Evolutionary conservation across 2,888 invertebrate species (phyloP).

Genomic region (Drosophila helvetica): DNA sequence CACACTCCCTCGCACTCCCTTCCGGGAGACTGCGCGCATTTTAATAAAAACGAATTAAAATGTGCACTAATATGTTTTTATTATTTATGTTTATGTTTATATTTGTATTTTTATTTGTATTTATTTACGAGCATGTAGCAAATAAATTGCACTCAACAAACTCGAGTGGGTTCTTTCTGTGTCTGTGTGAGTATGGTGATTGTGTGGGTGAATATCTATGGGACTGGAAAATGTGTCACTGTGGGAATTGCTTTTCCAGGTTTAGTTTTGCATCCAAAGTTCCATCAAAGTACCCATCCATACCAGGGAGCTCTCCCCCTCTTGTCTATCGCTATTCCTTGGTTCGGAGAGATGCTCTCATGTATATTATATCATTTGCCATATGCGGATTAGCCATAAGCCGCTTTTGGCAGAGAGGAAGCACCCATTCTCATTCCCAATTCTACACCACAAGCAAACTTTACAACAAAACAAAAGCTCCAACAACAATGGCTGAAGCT

Average conservation of each 20-base stretch:
- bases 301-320: not conserved
- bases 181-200: not conserved
- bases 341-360: constrained; percentile 32
- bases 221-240: constrained; percentile 60
- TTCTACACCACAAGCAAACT: constrained; percentile 25
- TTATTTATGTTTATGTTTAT: constrained; percentile 61
- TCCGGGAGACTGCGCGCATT: constrained; percentile 46
- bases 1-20: not conserved
- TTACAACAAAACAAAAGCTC: constrained; percentile 33
- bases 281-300: not conserved
- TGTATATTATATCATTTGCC: constrained; percentile 76
- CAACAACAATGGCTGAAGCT: constrained; percentile 12
- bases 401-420: constrained; percentile 60
- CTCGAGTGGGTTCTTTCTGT: constrained; percentile 4
- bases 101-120: constrained; percentile 44
- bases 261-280: constrained; percentile 40
- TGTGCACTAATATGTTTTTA: constrained; percentile 75
- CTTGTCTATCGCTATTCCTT: constrained; percentile 2
- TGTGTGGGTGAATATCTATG: constrained; percentile 2
- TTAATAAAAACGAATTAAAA: constrained; percentile 75
- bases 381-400: constrained; percentile 77
- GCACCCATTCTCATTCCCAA: constrained; percentile 1
- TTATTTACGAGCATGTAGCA: constrained; percentile 58
- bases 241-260: constrained; percentile 66
- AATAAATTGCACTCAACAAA: constrained; percentile 71